Evolutionary conservation across 2,113 vertebrate species (phyloP), one percentile per base, ranked within the genome.

Genomic region (Labrus mixtus): DNA sequence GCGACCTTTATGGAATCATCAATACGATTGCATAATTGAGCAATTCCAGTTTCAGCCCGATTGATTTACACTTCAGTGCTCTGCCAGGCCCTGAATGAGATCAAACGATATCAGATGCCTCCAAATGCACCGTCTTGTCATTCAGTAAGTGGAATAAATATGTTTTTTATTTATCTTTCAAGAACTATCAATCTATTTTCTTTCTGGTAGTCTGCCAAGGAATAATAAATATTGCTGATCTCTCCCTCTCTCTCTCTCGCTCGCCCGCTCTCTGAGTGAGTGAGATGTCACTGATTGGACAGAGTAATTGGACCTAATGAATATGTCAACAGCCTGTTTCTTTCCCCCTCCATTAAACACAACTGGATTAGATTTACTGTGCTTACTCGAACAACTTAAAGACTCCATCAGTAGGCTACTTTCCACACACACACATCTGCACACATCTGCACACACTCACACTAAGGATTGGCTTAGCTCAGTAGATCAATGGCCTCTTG

Each of bases 241-340:
- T 64, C 36, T 45, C 29, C 60, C 33, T 46, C 76, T 36, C 65
- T 41, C 15, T 69, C 57, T 25, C 62, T 48, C 67, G 39, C 16
- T 50, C 48, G 3, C 1, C 20, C 17, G 2, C 48, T n/a, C 7
- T 17, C 11, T 78, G 87, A 78, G 79, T 86, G 76, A 90, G 61
- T 73, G 84, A 70, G 82, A 81, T 77, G 72, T 68, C 81, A 55
- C 53, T 79, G 89, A 92, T 90, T 80, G 84, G 90, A 72, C 71
- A 23, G 79, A 86, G 89, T 91, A 91, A 93, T 92, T 91, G 89
- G 80, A 76, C 83, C 86, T 90, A 91, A 93, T 93, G 90, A 92
- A 92, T 83, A 90, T 91, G 91, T 90, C 90, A 86, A 78, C 87
- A 71, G 86, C 48, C 83, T 83, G 87, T 86, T 90, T 91, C 88